Evolutionary conservation across 2,888 invertebrate species (phyloP), one percentile per base, ranked within the genome.

Genomic region (Parthenolecanium corni): DNA sequence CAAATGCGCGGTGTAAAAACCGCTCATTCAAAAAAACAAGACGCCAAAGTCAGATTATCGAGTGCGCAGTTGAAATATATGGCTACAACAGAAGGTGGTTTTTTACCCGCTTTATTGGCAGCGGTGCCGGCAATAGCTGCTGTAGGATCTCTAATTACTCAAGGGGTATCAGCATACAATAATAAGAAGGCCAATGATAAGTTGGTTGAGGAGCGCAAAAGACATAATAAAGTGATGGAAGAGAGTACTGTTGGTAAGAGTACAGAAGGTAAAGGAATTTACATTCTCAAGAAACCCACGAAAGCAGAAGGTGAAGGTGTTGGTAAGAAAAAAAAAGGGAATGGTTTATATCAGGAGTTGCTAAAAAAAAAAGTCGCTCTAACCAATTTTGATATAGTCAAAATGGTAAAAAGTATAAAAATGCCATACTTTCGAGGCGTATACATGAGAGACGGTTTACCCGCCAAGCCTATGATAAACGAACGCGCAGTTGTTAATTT

Each of bases 401-500:
- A n/a, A n/a, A n/a, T n/a, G n/a, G n/a, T n/a, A n/a, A 4, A 4
- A 4, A 65, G 52, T 69, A 69, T 63, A 64, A 66, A 24, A 67
- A 65, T 12, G 66, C 68, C n/a, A n/a, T n/a, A n/a, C n/a, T n/a
- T n/a, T n/a, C n/a, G n/a, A n/a, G n/a, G n/a, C n/a, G n/a, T n/a
- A 16, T 67, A 66, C 51, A 68, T 69, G 68, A 54, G 64, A 54
- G 65, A 68, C 61, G 23, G 11, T 23, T 58, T 69, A 46, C 68
- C 67, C 1, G 56, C 44, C 11, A 57, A 52, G n/a, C 61, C 65
- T 21, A 20, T 42, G 6, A 62, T 64, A 49, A 25, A 61, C 44
- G 67, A 69, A 65, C 65, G 52, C 2, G 66, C 62, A 6, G 66
- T 68, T 14, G 56, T 69, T 9, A 68, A 69, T 67, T 49, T 69